Evolutionary conservation across 2,797 vertebrate genomes (phyloP).

Genomic region (Bryconaethiops microstoma): DNA sequence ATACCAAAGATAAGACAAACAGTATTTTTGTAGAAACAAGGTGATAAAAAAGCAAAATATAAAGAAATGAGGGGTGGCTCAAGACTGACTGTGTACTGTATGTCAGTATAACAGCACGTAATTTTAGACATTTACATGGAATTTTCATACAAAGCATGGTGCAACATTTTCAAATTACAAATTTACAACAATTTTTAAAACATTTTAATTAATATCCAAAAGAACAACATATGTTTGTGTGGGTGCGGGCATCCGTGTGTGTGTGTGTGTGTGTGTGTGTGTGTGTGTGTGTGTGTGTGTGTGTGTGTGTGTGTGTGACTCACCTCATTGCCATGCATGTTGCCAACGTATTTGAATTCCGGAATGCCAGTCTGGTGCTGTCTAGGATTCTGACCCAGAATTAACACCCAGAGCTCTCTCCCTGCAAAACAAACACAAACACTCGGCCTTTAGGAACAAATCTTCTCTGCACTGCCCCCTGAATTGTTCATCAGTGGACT

Average conservation of each 20-base stretch:
- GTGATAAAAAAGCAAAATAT: too few relatives aligned
- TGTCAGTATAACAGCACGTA: too few relatives aligned
- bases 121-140: too few relatives aligned
- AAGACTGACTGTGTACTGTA: too few relatives aligned
- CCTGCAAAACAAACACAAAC: conserved; percentile 73
- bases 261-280: conserved; percentile 14
- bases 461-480: conserved; percentile 33
- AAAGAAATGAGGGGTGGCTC: too few relatives aligned
- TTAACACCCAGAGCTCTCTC: conserved; percentile 93
- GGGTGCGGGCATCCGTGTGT: background rate
- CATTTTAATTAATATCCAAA: too few relatives aligned
- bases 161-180: too few relatives aligned
- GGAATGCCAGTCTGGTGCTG: conserved; percentile 90
- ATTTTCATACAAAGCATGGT: too few relatives aligned
- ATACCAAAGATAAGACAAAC: too few relatives aligned
- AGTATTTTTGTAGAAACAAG: too few relatives aligned
- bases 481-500: conserved; percentile 20
- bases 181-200: too few relatives aligned
- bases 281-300: conserved; percentile 22
- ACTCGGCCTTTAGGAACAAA: conserved; percentile 18
- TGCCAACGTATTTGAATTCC: conserved; percentile 97
- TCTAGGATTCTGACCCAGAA: conserved; percentile 84
- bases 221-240: background rate
- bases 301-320: conserved; percentile 13
- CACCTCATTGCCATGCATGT: conserved; percentile 99